Percentiles rank a stretch among this genome's conserved stretches.
These are phyloP conservation scores for Potorous gilbertii DNA, from an alignment of 2,797 vertebrate species.

Conservation along the genomic window DNA sequence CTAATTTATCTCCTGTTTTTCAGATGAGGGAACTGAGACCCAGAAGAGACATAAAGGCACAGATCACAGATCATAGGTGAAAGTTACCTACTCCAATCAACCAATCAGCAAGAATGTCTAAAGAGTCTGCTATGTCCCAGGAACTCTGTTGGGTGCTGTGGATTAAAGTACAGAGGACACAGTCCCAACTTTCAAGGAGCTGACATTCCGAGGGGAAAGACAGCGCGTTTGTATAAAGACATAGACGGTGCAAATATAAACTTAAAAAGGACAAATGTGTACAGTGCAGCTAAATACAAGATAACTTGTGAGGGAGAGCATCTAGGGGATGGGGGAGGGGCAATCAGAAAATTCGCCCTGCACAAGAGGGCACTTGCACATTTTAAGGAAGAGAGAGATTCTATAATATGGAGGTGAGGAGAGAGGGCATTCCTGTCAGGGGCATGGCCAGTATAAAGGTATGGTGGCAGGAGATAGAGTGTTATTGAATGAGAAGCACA, in stretches of 20 bases:
- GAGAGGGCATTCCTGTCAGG: too few relatives aligned
- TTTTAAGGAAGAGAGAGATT: too few relatives aligned
- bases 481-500: too few relatives aligned
- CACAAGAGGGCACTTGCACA: too few relatives aligned
- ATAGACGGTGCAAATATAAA: not conserved
- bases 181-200: not conserved
- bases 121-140: not conserved
- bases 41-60: not conserved
- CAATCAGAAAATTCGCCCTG: too few relatives aligned
- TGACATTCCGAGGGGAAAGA: not conserved
- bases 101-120: too few relatives aligned
- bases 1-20: not conserved
- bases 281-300: not conserved
- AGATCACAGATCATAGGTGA: not conserved
- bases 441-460: too few relatives aligned
- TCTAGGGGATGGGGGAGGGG: too few relatives aligned
- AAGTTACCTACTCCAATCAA: not conserved
- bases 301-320: too few relatives aligned
- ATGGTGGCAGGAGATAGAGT: too few relatives aligned
- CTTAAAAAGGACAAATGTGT: not conserved
- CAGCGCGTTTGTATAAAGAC: not conserved
- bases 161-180: not conserved
- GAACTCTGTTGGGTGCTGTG: not conserved
- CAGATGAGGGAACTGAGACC: not conserved
- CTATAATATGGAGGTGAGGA: too few relatives aligned